phyloP scores from a whole-genome alignment of 2,888 invertebrate genomes.

The Listrodromus nycthemerus region DNA sequence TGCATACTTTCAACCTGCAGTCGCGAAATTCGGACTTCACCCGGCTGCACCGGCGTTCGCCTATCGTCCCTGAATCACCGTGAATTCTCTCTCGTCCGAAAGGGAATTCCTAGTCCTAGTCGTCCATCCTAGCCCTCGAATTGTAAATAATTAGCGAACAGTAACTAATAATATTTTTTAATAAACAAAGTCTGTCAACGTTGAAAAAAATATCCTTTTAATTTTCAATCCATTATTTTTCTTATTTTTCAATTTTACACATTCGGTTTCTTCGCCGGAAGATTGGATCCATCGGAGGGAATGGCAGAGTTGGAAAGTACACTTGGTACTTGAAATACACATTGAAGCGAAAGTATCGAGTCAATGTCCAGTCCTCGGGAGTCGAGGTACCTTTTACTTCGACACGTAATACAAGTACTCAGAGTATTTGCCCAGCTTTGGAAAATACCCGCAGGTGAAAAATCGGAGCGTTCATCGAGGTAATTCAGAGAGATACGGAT shows the following conservation, averaged over 20 bases:
- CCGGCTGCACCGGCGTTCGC: conserved; percentile 67
- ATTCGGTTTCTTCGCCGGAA: neutral
- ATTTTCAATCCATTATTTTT: neutral
- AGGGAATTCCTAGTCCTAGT: conserved; percentile 68
- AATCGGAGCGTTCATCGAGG: conserved; percentile 6
- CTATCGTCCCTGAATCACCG: conserved; percentile 67
- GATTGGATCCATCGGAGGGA: too few relatives aligned
- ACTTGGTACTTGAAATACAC: too few relatives aligned
- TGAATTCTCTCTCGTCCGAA: neutral
- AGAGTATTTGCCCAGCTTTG: too few relatives aligned
- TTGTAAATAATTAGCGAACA: conserved; percentile 57
- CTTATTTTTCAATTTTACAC: neutral
- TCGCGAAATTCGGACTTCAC: conserved; percentile 53
- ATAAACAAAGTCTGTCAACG: conserved; percentile 39
- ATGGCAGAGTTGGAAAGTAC: too few relatives aligned
- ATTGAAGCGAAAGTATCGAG: too few relatives aligned
- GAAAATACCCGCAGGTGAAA: neutral
- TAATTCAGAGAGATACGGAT: conserved; percentile 22
- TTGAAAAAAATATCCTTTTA: neutral
- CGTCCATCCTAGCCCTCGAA: conserved; percentile 56
- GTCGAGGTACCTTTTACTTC: too few relatives aligned
- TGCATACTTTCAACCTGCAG: conserved; percentile 58
- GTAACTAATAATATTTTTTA: conserved; percentile 52
- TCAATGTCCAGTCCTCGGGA: too few relatives aligned
- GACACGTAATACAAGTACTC: too few relatives aligned